Base-by-base conservation (phyloP, 2,113 vertebrate species). In the Cariama cristata region DNA sequence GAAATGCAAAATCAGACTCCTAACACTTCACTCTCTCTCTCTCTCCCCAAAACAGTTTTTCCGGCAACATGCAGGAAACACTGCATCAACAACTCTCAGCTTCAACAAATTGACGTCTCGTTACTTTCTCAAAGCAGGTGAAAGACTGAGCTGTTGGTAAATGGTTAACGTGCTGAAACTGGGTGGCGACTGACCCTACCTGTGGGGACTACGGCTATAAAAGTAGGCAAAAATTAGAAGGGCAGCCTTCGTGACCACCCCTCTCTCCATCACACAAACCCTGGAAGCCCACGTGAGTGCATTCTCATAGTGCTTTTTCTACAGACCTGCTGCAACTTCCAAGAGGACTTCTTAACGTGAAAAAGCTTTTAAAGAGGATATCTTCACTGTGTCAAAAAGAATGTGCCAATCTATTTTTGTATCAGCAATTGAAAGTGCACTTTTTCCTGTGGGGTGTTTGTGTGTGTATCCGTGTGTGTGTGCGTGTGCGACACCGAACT, bases 341-440 rank as follows among this genome's bases (percentile, higher is more conserved):
- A 18, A 73, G 76, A 92, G 68, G 82, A 97, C 81, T 81, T 89
- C 67, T 83, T 63, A 71, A 90, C 69, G 33, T 90, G 96, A 85
- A 76, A 90, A 87, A 87, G 91, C 93, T 98, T 97, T 97, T 63
- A 84, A 84, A 94, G 91, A 92, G 83, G 83, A 64, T 92, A 63
- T 79, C 85, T 92, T 97, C 92, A 86, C 94, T 95, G 97, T 97
- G 96, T 98, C 96, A 90, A 96, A 97, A 96, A 96, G 97, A 95
- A 94, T 47, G 96, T 98, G 98, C 98, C 98, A 98, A 97, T 97
- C 94, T 97, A 97, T 98, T 98, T 98, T 98, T 97, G 88, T 98
- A 98, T 96, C 97, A 83, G 82, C 94, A 98, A 85, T 95, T 94
- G 96, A 95, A 98, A 98, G 97, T 98, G 97, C 97, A 96, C 97